These are phyloP conservation scores for Ganaspis brasiliensis DNA, from an alignment of 2,888 invertebrate genomes.

Conservation along the genomic window DNA sequence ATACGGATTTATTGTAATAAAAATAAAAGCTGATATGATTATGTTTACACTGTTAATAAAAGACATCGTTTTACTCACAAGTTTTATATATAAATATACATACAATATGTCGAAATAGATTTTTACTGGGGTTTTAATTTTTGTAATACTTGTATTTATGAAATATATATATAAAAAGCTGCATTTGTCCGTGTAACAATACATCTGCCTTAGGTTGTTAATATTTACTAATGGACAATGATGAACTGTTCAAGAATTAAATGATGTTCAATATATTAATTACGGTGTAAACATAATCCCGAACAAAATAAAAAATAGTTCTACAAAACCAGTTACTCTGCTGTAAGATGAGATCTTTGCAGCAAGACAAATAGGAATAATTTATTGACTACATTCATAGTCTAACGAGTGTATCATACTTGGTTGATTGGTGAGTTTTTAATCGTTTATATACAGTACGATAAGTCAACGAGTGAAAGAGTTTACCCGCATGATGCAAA, in stretches of 20 bases:
- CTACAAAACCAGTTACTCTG: conserved; percentile 76
- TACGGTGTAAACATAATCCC: conserved; percentile 47
- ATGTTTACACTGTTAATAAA: conserved; percentile 34
- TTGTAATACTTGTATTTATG: conserved; percentile 27
- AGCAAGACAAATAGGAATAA: conserved; percentile 74
- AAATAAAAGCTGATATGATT: conserved; percentile 48
- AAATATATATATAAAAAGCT: background rate
- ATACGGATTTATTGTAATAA: conserved; percentile 70
- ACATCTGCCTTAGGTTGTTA: conserved; percentile 40
- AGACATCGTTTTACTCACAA: background rate
- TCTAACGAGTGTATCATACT: conserved; percentile 68
- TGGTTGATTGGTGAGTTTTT: conserved; percentile 73
- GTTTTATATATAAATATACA: conserved; percentile 34
- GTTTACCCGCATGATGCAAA: conserved; percentile 74
- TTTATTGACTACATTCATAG: conserved; percentile 76
- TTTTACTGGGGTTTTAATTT: conserved; percentile 33
- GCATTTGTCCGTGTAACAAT: conserved; percentile 31
- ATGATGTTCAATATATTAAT: background rate
- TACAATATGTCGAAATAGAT: conserved; percentile 32
- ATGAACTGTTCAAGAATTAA: conserved; percentile 27
- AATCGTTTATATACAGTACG: conserved; percentile 69
- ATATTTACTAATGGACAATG: conserved; percentile 45
- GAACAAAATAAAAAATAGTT: conserved; percentile 56
- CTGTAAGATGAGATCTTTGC: conserved; percentile 70
- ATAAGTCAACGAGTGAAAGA: conserved; percentile 70